Evolutionary conservation across 2,113 vertebrate species (phyloP), one percentile per base, ranked within the genome.

Genomic region (Pipa parva): DNA sequence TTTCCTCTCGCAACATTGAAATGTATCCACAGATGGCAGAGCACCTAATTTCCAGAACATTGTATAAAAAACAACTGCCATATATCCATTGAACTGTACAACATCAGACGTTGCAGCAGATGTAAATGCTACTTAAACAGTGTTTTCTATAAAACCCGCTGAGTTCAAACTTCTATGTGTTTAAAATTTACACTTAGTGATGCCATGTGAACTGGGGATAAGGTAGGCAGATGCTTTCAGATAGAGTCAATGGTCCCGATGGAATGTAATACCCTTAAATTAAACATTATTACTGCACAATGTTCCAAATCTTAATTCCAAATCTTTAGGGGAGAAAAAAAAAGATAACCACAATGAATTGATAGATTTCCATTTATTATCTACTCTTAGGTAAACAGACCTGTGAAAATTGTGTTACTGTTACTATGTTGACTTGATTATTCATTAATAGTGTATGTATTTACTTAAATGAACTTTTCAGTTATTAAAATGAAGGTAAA

Each of bases 81-180:
- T 68, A 58, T 48, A 59, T 51, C 58, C 65, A 68, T 57, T 68
- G 65, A 68, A 68, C 65, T 60, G 56, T 68, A 68, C 58, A 58
- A 68, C 55, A 64, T 68, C 65, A 68, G 65, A 51, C 65, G 22
- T 68, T 27, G 56, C 37, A 59, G 45, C 64, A 68, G 65, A 68
- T 68, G 65, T 36, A 68, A 68, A 68, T 28, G 65, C 57, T 68
- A 59, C 65, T 68, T 68, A 68, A 68, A 68, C 65, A 27, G 56
- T 59, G 46, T 50, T 68, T 57, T 68, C 45, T 49, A 59, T 46
- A 52, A 59, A 57, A 39, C 65, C 65, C 50, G 65, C 65, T 68
- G 65, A 59, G 65, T 27, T 68, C 55, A 59, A 60, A 51, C 65
- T 39, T 68, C 46, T 31, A 59, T 48, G 65, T 59, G 56, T 57